phyloP scores from a whole-genome alignment of 2,888 invertebrate species.

The Meta bourneti region DNA sequence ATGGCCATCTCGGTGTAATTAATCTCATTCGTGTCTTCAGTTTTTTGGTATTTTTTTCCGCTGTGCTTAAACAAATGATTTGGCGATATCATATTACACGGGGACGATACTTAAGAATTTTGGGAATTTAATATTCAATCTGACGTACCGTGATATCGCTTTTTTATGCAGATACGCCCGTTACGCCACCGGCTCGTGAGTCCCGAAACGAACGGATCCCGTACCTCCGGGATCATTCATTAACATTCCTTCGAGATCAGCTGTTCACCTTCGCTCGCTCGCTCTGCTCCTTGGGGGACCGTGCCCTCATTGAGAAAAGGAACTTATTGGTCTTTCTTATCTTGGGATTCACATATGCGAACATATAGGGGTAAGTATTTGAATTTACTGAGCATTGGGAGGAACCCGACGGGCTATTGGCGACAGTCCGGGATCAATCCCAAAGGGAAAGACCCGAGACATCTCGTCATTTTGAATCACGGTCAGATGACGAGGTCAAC shows the following conservation, averaged over 20 bases:
- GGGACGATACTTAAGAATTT: slow-evolving; percentile 39
- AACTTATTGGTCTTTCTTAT: neutral
- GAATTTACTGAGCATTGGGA: no score
- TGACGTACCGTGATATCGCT: slow-evolving; percentile 39
- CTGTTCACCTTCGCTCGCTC: slow-evolving; percentile 39
- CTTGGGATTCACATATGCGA: no score
- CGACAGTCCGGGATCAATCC: no score
- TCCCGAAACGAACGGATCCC: neutral
- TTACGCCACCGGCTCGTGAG: slow-evolving; percentile 32
- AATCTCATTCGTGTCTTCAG: neutral
- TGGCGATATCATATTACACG: slow-evolving; percentile 36
- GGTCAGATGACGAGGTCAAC: no score
- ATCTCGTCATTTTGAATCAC: no score
- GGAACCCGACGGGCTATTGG: neutral
- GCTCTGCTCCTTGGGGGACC: neutral
- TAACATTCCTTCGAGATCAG: slow-evolving; percentile 63
- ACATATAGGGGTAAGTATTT: no score
- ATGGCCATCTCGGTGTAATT: neutral
- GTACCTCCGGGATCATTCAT: slow-evolving; percentile 60
- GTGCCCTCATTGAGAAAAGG: neutral
- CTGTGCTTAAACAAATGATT: slow-evolving; percentile 12
- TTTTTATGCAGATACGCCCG: slow-evolving; percentile 53
- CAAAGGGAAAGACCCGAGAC: no score
- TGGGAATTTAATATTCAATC: slow-evolving; percentile 49
- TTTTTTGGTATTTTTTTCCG: neutral